Evolutionary conservation across 2,113 vertebrate genomes (phyloP).

Genomic region (Protobothrops mucrosquamatus): DNA sequence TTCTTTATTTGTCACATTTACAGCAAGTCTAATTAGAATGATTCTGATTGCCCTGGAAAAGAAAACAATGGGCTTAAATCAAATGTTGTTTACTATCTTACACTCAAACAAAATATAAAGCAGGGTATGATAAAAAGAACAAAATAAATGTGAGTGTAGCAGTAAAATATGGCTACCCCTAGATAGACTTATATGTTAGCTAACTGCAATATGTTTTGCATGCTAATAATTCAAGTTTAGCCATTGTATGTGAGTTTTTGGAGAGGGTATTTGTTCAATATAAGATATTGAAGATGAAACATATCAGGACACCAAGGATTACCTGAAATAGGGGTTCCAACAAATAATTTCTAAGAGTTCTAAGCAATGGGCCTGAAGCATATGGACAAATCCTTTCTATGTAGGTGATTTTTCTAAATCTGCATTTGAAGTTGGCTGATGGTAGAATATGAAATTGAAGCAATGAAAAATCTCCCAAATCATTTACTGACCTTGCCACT

Average conservation of each 20-base stretch:
- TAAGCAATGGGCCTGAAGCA: background rate
- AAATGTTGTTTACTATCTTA: background rate
- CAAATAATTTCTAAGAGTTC: background rate
- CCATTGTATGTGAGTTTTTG: background rate
- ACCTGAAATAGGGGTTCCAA: background rate
- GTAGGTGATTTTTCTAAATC: background rate
- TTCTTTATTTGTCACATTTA: conserved; percentile 4
- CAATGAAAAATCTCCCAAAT: background rate
- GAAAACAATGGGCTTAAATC: background rate
- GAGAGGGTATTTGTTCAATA: background rate
- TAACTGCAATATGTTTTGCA: background rate
- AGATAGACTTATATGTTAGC: background rate
- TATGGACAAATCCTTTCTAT: background rate
- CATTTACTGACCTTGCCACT: background rate
- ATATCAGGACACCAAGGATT: background rate
- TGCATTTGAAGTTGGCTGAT: background rate
- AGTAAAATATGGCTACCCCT: background rate
- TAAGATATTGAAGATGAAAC: background rate
- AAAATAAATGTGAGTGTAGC: background rate
- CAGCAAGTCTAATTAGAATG: background rate
- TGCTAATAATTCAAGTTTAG: background rate
- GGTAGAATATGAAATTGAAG: background rate
- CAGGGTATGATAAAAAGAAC: background rate
- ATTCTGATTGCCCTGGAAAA: background rate
- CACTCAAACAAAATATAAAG: background rate